A percentile compares a stretch with the other conserved stretches of the same genome.
Conservation (phyloP, 2,888 invertebrate genomes). For the Agrochola macilenta region DNA sequence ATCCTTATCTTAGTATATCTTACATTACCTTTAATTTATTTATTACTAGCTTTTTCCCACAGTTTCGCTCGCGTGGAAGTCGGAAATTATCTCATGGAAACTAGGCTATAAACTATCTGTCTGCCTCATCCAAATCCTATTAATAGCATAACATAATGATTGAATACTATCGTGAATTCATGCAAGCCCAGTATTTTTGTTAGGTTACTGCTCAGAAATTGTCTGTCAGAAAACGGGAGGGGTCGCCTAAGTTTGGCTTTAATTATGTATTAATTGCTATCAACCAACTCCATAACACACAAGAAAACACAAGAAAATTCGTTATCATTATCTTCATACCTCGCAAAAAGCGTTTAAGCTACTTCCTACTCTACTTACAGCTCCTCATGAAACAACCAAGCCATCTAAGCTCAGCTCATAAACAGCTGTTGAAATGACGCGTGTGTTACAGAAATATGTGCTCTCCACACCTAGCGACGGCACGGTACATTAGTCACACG, state of each 20-base stretch:
- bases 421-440: constrained; percentile 2
- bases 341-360: neutral
- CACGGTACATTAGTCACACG: constrained; percentile 24
- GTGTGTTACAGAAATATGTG: constrained; percentile 2
- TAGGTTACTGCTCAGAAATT: too few species aligned
- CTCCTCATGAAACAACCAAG: neutral
- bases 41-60: too few species aligned
- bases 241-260: neutral
- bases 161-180: too few species aligned
- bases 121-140: too few species aligned
- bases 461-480: neutral
- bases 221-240: neutral
- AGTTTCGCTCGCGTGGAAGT: too few species aligned
- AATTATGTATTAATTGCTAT: neutral
- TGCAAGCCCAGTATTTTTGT: too few species aligned
- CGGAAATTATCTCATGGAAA: too few species aligned
- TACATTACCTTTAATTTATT: too few species aligned
- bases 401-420: neutral
- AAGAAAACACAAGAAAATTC: neutral
- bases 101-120: too few species aligned
- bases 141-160: too few species aligned
- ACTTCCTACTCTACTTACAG: neutral
- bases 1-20: too few species aligned
- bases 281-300: neutral
- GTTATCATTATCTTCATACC: neutral